Percentiles rank a stretch among this genome's conserved stretches.
phyloP scores from a whole-genome alignment of 2,113 vertebrate genomes.

The Taurulus bubalis region DNA sequence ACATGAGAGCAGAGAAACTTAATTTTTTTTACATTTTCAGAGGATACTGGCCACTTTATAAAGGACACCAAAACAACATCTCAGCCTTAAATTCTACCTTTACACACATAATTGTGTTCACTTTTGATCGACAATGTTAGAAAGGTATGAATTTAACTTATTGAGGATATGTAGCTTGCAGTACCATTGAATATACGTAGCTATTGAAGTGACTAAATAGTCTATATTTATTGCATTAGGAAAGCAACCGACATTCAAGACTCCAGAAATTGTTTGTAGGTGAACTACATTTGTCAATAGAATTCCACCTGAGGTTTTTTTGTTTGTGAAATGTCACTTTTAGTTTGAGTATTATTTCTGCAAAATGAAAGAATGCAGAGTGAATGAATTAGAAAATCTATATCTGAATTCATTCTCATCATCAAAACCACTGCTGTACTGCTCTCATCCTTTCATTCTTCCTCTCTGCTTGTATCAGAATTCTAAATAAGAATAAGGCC shows the following conservation, averaged over 20 bases:
- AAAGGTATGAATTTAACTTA: background rate
- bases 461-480: background rate
- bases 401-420: background rate
- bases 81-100: background rate
- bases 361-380: background rate
- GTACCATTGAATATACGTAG: background rate
- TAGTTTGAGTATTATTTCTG: background rate
- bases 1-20: background rate
- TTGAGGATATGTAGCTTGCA: background rate
- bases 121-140: background rate
- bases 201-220: background rate
- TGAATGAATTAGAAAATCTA: background rate
- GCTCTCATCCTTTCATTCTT: background rate
- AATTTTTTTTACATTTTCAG: conserved; percentile 3
- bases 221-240: background rate
- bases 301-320: background rate
- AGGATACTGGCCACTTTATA: background rate
- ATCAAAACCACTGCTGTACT: background rate
- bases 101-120: background rate
- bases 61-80: background rate
- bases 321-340: background rate
- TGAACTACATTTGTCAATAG: background rate
- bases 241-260: background rate
- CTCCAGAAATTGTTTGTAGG: background rate
- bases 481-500: background rate